Evolutionary conservation across 2,888 invertebrate genomes (phyloP).

Genomic region (Calameuta filiformis): DNA sequence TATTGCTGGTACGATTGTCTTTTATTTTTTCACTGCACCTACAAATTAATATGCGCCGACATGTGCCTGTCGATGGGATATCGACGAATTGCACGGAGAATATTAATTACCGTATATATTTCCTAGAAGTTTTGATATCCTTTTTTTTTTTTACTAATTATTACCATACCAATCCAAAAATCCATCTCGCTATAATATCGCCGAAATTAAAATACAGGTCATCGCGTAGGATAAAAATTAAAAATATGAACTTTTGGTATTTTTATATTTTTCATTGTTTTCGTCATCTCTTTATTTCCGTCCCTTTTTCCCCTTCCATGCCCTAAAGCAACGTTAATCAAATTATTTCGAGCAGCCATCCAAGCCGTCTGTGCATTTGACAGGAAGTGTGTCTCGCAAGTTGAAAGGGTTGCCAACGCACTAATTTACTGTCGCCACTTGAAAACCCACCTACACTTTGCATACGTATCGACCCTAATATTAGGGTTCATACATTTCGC

Average conservation of each 20-base stretch:
- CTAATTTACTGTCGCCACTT: slow-evolving; percentile 39
- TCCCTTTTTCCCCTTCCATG: slow-evolving; percentile 18
- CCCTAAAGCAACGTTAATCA: slow-evolving; percentile 33
- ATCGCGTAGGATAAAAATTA: not conserved
- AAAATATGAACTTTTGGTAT: not conserved
- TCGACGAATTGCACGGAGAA: not conserved
- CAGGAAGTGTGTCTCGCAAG: slow-evolving; percentile 30
- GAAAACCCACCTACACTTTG: not conserved
- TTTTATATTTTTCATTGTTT: not conserved
- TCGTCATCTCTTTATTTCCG: not conserved
- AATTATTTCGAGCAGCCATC: slow-evolving; percentile 36
- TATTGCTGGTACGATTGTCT: slow-evolving; percentile 25
- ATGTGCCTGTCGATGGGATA: slow-evolving; percentile 7
- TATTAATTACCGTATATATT: not conserved
- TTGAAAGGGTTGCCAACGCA: slow-evolving; percentile 37
- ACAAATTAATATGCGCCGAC: slow-evolving; percentile 34
- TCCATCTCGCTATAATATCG: not conserved
- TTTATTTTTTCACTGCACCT: slow-evolving; percentile 28
- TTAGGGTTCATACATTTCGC: not conserved
- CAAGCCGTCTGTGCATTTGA: slow-evolving; percentile 42
- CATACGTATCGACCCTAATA: not conserved
- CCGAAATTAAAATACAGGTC: not conserved
- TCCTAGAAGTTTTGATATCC: not conserved
- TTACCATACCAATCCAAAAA: not conserved
- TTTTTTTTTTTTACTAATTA: not conserved